phyloP scores from a whole-genome alignment of 2,888 invertebrate species.

The Aphidius colemani region DNA sequence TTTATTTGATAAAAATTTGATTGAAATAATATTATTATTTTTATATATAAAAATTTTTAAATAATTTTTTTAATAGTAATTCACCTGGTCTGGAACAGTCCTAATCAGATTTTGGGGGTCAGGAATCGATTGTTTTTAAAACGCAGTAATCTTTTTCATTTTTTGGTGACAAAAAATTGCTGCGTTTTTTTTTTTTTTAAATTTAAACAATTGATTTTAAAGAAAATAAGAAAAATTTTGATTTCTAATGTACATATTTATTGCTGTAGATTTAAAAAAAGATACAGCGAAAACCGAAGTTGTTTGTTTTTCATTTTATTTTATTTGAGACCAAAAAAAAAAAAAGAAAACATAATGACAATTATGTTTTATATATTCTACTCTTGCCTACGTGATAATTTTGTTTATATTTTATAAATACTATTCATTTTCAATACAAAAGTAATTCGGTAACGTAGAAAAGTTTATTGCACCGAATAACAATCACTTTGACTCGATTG shows the following conservation, averaged over 20 bases:
- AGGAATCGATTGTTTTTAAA: constrained; percentile 45
- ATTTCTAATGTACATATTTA: constrained; percentile 58
- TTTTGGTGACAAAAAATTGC: constrained; percentile 41
- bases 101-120: constrained; percentile 59
- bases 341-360: neutral
- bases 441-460: too few relatives aligned
- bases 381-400: too few relatives aligned
- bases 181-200: constrained; percentile 45
- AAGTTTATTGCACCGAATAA: too few relatives aligned
- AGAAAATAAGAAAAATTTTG: constrained; percentile 45
- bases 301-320: neutral
- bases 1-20: neutral
- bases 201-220: constrained; percentile 41
- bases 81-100: constrained; percentile 60
- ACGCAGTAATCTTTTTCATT: constrained; percentile 41
- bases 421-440: too few relatives aligned
- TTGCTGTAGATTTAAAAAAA: constrained; percentile 55
- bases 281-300: constrained; percentile 43
- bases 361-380: too few relatives aligned
- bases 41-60: neutral
- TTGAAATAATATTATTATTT: neutral
- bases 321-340: neutral
- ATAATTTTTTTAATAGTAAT: constrained; percentile 37
- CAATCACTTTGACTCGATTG: too few relatives aligned
- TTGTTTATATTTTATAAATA: too few relatives aligned